Evolutionary conservation across 2,113 vertebrate genomes (phyloP), one percentile per base, ranked within the genome.

Genomic region (Neolamprologus cancellatus): DNA sequence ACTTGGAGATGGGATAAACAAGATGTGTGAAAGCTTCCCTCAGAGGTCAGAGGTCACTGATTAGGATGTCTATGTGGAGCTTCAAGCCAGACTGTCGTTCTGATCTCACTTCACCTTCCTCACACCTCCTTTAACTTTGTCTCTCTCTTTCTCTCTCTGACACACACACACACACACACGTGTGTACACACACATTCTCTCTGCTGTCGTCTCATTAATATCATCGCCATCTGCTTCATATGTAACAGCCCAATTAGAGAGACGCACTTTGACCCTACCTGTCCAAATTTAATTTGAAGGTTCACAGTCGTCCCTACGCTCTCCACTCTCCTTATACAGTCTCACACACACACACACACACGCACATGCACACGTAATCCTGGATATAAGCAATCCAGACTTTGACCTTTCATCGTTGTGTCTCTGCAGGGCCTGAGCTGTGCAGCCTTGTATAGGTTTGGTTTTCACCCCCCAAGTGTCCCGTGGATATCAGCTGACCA

Each of bases 401-500:
- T 87, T 86, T 93, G 90, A 95, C 89, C 89, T 93, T 83, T 92
- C 59, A 59, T 90, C 91, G 55, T 94, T 92, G 78, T 95, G 74
- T 94, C 87, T 94, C 92, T 48, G 34, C 95, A 96, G 96, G 93
- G 87, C 78, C 89, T 95, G 90, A 96, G 91, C 93, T 94, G 92
- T 87, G 93, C 92, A 89, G 93, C 90, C 86, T 86, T 87, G 83
- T 85, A 84, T 87, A 88, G 91, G 90, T 91, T 92, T 90, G 86
- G 79, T 80, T 85, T 87, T 85, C 79, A 81, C 59, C 87, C 89
- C 85, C 81, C 61, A 52, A 90, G 90, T 85, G 91, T 94, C 93
- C 90, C 87, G 87, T 91, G 91, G 90, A 88, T 46, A 57, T 84
- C 84, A 78, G 85, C 89, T 41, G 91, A 89, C 86, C 87, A 92